Evolutionary conservation across 2,888 invertebrate genomes (phyloP).

Genomic region (Apoderus coryli): DNA sequence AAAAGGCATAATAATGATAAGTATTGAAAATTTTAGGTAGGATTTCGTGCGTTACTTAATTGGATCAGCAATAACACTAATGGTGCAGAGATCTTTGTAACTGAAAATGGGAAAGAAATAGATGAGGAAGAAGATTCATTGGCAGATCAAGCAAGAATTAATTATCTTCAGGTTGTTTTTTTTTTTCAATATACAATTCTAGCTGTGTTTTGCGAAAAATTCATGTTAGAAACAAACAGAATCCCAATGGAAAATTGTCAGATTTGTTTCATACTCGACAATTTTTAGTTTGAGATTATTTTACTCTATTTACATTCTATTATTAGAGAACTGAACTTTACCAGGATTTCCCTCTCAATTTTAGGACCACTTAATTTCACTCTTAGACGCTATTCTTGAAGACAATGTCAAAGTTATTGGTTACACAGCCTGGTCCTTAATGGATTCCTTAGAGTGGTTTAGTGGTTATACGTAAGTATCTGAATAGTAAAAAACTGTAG

Average conservation of each 20-base stretch:
- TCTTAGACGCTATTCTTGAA: constrained; percentile 32
- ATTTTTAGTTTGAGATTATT: not conserved
- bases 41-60: constrained; percentile 40
- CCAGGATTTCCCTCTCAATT: constrained; percentile 7
- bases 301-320: not conserved
- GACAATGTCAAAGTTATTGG: constrained; percentile 46
- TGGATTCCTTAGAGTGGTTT: constrained; percentile 74
- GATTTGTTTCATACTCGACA: no score
- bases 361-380: constrained; percentile 13
- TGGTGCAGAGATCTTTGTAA: constrained; percentile 41
- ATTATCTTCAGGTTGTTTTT: constrained; percentile 26
- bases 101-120: constrained; percentile 43
- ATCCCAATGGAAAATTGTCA: no score
- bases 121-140: constrained; percentile 31
- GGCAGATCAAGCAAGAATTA: constrained; percentile 35
- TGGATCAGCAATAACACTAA: constrained; percentile 31
- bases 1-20: no score
- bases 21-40: no score
- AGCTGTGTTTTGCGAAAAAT: no score
- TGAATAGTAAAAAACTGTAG: no score
- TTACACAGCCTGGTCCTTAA: constrained; percentile 63
- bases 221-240: no score
- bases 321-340: not conserved
- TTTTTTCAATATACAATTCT: no score
- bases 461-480: constrained; percentile 54